Conservation (phyloP, 2,113 vertebrate species). For the Gadus macrocephalus region DNA sequence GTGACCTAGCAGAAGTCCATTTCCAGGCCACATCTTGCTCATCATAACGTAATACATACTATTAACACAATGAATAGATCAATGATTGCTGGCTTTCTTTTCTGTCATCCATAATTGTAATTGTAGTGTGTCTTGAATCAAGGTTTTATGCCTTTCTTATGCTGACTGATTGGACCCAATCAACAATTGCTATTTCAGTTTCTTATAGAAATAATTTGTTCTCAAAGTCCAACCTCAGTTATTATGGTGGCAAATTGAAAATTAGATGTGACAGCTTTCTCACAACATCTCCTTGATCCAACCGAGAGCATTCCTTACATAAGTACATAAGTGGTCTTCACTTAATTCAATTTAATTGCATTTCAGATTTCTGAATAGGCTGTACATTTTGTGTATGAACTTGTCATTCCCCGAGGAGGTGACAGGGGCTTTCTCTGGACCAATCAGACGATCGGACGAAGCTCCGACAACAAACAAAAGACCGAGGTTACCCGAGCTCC, state of each 20-base stretch:
- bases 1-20: too few species aligned
- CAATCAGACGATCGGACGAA: background rate
- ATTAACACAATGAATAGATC: background rate
- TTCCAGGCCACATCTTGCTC: too few species aligned
- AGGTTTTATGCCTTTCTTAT: background rate
- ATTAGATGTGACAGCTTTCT: background rate
- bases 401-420: conserved; percentile 1
- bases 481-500: conserved; percentile 58
- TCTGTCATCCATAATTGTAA: background rate
- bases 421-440: background rate
- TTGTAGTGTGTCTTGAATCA: background rate
- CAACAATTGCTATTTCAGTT: too few species aligned
- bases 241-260: too few species aligned
- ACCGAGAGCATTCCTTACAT: conserved; percentile 36
- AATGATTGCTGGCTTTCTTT: background rate
- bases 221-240: background rate
- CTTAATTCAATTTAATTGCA: too few species aligned
- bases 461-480: conserved; percentile 82
- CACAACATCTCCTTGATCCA: too few species aligned
- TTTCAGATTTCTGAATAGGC: too few species aligned
- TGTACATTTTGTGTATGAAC: too few species aligned
- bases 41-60: too few species aligned
- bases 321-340: conserved; percentile 40
- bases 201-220: too few species aligned
- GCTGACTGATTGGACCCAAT: too few species aligned